Base-by-base conservation (phyloP, 2,888 invertebrate species). In the Thera britannica region DNA sequence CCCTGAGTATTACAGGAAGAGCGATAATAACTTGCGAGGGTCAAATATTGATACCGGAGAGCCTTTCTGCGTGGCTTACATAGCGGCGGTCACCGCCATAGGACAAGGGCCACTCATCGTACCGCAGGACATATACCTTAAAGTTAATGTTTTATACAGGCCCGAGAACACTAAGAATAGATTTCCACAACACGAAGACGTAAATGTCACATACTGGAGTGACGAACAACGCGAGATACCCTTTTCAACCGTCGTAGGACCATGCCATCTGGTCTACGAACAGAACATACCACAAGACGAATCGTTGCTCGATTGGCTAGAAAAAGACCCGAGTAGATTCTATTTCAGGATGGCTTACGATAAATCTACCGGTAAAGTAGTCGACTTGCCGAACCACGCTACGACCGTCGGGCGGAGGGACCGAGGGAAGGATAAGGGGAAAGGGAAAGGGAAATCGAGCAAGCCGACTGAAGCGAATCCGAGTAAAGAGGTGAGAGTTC, bases 1-100 rank as follows among this genome's bases (percentile, higher is more conserved):
- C 82, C 96, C 97, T 0, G 98, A 98, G 85, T 96, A 95, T 78
- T 97, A 97, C 83, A 94, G 97, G 65, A 97, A 97, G 88, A 95
- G 94, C 55, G 94, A 95, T 11, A 96, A 96, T 72, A 94, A 94
- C 72, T 85, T 96, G 35, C 96, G 96, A 76, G 96, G 97, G 0
- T 96, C 96, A 0, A 97, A 97, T 79, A 84, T 94, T 11, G 95
- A 96, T 71, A 96, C 96, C 0, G 96, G 96, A 0, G 95, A 96
- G 71, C 97, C 97, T 0, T 97, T 97, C 85, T 95, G 96, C 75
- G 94, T 98, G 8, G 97, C 95, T 1, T 94, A 95, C 59, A 96
- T 98, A 55, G 94, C 94, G 46, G 94, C 95, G 0, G 96, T 97
- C 57, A 94, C 89, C 48, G 94, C 94, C 2, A 90, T 89, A 4